Evolutionary conservation across 2,113 vertebrate genomes (phyloP).

Genomic region (Rhegmatorhina hoffmannsi): DNA sequence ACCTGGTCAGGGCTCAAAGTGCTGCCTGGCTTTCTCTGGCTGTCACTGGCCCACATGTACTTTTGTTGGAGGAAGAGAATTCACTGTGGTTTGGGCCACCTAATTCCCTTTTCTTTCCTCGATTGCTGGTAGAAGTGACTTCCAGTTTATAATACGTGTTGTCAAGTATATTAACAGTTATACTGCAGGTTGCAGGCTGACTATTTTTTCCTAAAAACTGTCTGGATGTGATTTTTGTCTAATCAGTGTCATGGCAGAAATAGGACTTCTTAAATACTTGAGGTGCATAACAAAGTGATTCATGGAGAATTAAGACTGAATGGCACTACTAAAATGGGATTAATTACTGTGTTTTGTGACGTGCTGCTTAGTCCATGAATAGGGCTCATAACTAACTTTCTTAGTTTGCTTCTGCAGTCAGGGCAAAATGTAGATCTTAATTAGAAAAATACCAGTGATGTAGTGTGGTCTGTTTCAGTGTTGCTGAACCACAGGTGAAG

Average conservation of each 20-base stretch:
- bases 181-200: not conserved
- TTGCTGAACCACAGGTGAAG: not conserved
- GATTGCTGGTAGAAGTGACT: not conserved
- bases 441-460: not conserved
- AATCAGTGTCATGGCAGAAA: not conserved
- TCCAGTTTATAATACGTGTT: not conserved
- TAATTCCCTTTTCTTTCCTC: not conserved
- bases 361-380: not conserved
- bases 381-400: not conserved
- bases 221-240: not conserved
- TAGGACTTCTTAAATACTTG: not conserved
- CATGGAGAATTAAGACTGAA: not conserved
- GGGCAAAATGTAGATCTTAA: not conserved
- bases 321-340: not conserved
- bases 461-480: not conserved
- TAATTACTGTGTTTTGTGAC: not conserved
- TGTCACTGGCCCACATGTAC: not conserved
- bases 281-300: not conserved
- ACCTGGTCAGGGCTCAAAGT: not conserved
- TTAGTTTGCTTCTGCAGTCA: not conserved
- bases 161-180: not conserved
- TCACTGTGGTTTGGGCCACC: not conserved
- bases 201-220: not conserved
- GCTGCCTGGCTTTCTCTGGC: not conserved
- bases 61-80: not conserved